Evolutionary conservation across 2,888 invertebrate genomes (phyloP), one percentile per base, ranked within the genome.

Genomic region (Imbricaverruca yamaguchii): DNA sequence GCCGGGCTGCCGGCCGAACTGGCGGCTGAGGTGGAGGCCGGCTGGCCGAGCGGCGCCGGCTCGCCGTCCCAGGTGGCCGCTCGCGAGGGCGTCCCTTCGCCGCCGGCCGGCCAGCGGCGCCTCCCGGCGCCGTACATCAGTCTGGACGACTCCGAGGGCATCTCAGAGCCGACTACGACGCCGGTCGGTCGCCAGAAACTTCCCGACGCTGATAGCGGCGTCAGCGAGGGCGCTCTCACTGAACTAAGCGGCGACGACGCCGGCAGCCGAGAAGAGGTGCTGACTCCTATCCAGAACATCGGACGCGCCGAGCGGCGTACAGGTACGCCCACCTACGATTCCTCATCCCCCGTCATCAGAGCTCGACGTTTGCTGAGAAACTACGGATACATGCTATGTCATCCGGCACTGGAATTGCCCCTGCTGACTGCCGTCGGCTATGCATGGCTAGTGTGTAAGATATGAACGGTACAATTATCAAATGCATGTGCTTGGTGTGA

Each of bases 111-210:
- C 74, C 84, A 85, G 15, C 84, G 85, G 74, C 84, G 85, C 1
- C 83, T 86, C 81, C 84, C 84, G 55, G 85, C 85, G 23, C 82
- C 85, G 80, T 82, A 83, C 6, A 84, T 84, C 84, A 83, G 84
- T 39, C 77, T 82, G 23, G 69, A 63, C 10, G 78, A 59, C 25
- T 55, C 12, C 15, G 59, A 59, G 59, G 12, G 59, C 59, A 59
- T 7, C 59, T 15, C 59, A 15, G 59, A 59, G 59, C 59, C 59
- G 59, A 59, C 59, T 1, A 39, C 39, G 39, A 39, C 39, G 39
- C 39, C 39, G 39, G 39, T 39, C 39, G 39, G 39, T 39, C 59
- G 15, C 55, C 21, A 8, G 53, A 74, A 74, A 15, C 74, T 55
- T 8, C 9, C 74, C 10, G 74, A 74, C 55, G 74, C 74, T 21